Evolutionary conservation across 2,888 invertebrate genomes (phyloP).

Genomic region (Ochropleura leucogaster): DNA sequence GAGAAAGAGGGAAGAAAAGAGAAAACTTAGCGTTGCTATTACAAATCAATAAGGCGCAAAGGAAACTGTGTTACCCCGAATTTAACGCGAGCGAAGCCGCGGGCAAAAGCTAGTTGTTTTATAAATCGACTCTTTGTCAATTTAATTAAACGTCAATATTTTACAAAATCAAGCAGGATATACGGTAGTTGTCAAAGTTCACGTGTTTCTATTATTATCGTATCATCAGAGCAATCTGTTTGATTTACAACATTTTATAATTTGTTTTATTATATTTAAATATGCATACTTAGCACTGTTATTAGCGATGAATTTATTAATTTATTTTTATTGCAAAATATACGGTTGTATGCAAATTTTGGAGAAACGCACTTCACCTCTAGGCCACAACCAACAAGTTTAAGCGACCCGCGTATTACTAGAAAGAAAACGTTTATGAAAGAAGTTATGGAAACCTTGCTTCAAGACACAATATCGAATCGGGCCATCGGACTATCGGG

Average conservation of each 20-base stretch:
- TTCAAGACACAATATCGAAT: too few relatives aligned
- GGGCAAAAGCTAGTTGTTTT: too few relatives aligned
- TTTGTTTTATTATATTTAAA: slow-evolving; percentile 37
- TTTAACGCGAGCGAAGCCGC: too few relatives aligned
- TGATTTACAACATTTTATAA: slow-evolving; percentile 39
- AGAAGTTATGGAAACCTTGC: background rate
- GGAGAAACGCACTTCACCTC: background rate
- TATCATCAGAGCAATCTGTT: slow-evolving; percentile 21
- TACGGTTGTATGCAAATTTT: slow-evolving; percentile 49
- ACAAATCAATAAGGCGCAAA: too few relatives aligned
- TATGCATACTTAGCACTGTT: slow-evolving; percentile 38
- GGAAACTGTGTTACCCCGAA: too few relatives aligned
- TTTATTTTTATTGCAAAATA: slow-evolving; percentile 31
- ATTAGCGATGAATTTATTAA: slow-evolving; percentile 41
- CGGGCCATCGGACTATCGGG: too few relatives aligned
- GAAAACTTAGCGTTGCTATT: too few relatives aligned
- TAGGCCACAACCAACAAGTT: background rate
- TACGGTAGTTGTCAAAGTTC: slow-evolving; percentile 12
- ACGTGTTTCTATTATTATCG: slow-evolving; percentile 17
- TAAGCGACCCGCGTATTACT: background rate
- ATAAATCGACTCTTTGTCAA: background rate
- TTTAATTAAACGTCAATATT: background rate
- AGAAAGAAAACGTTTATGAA: background rate
- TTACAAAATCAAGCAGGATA: slow-evolving; percentile 22
- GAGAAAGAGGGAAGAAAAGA: too few relatives aligned